These are phyloP conservation scores for Crepidodera aurea DNA, from an alignment of 2,888 invertebrate genomes.

Conservation along the genomic window DNA sequence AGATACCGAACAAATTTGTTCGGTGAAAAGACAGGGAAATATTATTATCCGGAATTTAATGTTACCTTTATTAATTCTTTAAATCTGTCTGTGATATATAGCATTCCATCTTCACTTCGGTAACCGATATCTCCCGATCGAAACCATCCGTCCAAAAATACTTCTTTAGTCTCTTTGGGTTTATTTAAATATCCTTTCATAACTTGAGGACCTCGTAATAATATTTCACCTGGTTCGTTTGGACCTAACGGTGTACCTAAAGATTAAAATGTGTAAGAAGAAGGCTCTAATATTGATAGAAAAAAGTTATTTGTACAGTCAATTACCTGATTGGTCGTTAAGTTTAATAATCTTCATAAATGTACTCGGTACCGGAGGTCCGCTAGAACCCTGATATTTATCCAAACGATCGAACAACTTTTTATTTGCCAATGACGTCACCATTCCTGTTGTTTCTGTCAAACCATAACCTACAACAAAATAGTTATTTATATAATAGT, in stretches of 20 bases:
- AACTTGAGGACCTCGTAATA: constrained; percentile 80
- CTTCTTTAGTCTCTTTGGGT: constrained; percentile 74
- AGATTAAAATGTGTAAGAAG: neutral
- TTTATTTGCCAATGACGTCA: constrained; percentile 56
- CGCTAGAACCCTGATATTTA: constrained; percentile 60
- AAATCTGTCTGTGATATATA: constrained; percentile 78
- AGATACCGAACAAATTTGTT: no score
- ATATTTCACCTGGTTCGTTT: constrained; percentile 73
- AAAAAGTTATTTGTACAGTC: no score
- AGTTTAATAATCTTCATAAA: constrained; percentile 69
- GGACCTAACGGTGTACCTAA: constrained; percentile 47
- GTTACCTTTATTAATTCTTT: constrained; percentile 84
- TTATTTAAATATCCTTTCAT: constrained; percentile 84
- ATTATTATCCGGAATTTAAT: no score
- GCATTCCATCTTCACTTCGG: constrained; percentile 70
- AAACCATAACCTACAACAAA: constrained; percentile 70
- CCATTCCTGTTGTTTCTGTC: constrained; percentile 75
- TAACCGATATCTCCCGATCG: constrained; percentile 70
- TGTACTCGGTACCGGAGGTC: constrained; percentile 69
- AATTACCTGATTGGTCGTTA: constrained; percentile 50
- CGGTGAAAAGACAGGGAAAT: no score
- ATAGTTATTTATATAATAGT: constrained; percentile 2
- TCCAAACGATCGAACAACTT: constrained; percentile 1
- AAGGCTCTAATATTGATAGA: neutral
- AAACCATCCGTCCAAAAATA: constrained; percentile 78